phyloP scores from a whole-genome alignment of 2,888 invertebrate genomes.

The Cantharis lateralis region DNA sequence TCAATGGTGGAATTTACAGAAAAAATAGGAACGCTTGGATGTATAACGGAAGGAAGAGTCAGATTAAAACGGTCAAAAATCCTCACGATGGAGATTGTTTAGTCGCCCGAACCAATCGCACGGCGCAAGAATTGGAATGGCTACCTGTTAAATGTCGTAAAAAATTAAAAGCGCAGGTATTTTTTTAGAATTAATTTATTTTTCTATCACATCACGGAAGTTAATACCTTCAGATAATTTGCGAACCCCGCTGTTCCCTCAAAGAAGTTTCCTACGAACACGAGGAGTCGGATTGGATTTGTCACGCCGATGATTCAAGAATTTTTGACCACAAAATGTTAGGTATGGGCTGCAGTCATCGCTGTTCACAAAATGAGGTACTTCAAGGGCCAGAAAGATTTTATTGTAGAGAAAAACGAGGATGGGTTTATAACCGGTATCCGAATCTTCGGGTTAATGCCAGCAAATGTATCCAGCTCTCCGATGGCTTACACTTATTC shows the following conservation, averaged over 20 bases:
- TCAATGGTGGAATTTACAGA: neutral
- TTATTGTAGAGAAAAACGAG: neutral
- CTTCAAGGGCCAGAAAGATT: conserved; percentile 1
- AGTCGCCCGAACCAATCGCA: neutral
- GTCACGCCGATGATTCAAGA: neutral
- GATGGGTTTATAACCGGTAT: neutral
- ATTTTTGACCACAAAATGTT: conserved; percentile 10
- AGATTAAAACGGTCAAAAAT: neutral
- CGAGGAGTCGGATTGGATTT: conserved; percentile 4
- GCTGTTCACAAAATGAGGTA: neutral
- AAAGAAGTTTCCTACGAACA: neutral
- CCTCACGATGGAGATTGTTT: conserved; percentile 6
- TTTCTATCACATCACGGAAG: neutral
- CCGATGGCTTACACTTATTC: neutral
- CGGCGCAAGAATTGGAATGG: neutral
- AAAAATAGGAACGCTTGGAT: neutral
- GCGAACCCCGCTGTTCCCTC: neutral
- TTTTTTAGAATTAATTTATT: neutral
- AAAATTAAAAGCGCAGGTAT: neutral
- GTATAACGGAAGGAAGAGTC: neutral
- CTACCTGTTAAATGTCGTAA: neutral
- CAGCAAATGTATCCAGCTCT: neutral
- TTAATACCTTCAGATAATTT: conserved; percentile 1
- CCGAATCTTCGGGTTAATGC: neutral
- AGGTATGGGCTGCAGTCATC: conserved; percentile 9